Conservation (phyloP, 1,140 invertebrate genomes). For the Prorops nasuta region DNA sequence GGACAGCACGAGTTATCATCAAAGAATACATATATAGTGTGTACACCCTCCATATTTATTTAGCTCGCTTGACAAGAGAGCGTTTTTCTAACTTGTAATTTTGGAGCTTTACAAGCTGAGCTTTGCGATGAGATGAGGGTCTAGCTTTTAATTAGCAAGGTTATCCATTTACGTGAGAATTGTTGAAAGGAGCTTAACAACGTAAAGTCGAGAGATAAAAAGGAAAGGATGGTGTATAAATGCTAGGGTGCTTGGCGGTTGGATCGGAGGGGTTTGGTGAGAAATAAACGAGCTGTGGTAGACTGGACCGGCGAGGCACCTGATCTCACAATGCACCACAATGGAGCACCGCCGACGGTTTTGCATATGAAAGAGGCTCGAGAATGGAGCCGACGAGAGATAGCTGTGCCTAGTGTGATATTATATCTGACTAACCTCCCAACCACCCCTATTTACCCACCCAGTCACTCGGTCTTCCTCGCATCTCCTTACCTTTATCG, state of each 20-base stretch:
- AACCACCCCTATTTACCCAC: not conserved
- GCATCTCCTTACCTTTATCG: slow-evolving; percentile 2
- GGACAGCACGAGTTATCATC: too few relatives aligned
- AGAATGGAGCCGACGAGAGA: slow-evolving; percentile 31
- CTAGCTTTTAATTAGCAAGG: too few relatives aligned
- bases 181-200: slow-evolving; percentile 27
- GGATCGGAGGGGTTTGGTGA: slow-evolving; percentile 19
- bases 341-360: slow-evolving; percentile 43
- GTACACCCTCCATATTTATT: too few relatives aligned
- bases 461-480: slow-evolving; percentile 11
- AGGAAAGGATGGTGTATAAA: too few relatives aligned
- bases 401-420: slow-evolving; percentile 30
- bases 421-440: slow-evolving; percentile 33
- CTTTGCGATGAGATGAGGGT: too few relatives aligned
- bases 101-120: too few relatives aligned
- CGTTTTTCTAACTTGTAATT: too few relatives aligned
- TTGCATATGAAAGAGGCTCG: slow-evolving; percentile 50
- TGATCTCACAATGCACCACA: slow-evolving; percentile 45
- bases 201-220: slow-evolving; percentile 19
- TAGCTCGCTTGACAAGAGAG: too few relatives aligned
- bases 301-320: slow-evolving; percentile 39
- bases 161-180: slow-evolving; percentile 42
- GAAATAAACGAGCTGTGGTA: slow-evolving; percentile 48
- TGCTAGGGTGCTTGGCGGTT: too few relatives aligned
- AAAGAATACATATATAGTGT: too few relatives aligned